These are phyloP conservation scores for Aspidoscelis tigris DNA, from an alignment of 2,113 vertebrate genomes.

Conservation along the genomic window DNA sequence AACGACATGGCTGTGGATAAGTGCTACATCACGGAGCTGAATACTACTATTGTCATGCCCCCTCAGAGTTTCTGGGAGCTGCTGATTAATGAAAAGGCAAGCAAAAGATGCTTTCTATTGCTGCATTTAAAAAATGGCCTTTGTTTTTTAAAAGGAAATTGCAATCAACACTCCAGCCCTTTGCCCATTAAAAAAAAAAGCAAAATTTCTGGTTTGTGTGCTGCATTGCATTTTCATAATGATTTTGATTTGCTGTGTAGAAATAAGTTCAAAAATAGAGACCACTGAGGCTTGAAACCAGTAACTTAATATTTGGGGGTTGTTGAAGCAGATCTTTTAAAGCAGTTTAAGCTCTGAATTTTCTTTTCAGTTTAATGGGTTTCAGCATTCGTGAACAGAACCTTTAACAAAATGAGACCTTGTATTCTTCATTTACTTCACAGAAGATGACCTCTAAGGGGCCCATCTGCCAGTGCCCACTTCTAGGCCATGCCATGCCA, in stretches of 20 bases:
- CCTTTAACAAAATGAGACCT: not conserved
- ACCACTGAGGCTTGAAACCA: not conserved
- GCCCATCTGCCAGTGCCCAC: not conserved
- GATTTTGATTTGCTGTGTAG: not conserved
- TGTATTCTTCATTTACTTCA: not conserved
- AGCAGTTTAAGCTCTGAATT: not conserved
- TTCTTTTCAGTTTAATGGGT: not conserved
- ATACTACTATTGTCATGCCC: slow-evolving; percentile 92
- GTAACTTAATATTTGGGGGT: not conserved
- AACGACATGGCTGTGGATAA: slow-evolving; percentile 93
- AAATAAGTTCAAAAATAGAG: not conserved
- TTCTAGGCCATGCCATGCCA: not conserved
- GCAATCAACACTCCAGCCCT: too few species aligned
- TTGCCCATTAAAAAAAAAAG: too few species aligned
- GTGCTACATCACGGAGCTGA: slow-evolving; percentile 93
- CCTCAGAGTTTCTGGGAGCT: slow-evolving; percentile 95
- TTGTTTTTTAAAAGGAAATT: too few species aligned
- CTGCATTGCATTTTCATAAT: not conserved
- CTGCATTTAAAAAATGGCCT: not conserved
- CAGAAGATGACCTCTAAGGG: not conserved
- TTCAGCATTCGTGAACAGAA: not conserved
- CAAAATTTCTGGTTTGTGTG: too few species aligned
- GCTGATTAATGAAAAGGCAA: slow-evolving; percentile 90
- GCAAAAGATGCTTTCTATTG: not conserved
- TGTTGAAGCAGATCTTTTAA: not conserved